These are phyloP conservation scores for Sebastes taczanowskii DNA, from an alignment of 2,797 vertebrate genomes.

Conservation along the genomic window DNA sequence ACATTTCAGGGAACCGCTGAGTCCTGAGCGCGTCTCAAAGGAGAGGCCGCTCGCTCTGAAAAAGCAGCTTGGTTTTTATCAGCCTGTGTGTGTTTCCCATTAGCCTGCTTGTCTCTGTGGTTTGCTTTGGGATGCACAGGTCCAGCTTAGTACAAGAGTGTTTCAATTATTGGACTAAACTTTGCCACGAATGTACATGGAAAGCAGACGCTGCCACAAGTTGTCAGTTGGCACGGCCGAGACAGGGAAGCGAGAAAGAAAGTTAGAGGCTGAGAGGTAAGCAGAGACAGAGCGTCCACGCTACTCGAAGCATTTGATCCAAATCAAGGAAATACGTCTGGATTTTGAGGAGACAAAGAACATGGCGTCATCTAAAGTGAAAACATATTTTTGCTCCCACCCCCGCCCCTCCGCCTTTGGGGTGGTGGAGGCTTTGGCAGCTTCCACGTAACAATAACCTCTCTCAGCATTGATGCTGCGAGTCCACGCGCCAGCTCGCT, in stretches of 20 bases:
- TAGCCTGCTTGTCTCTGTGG: conserved; percentile 75
- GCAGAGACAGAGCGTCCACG: conserved; percentile 46
- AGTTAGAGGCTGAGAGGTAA: conserved; percentile 22
- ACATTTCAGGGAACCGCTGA: conserved; percentile 71
- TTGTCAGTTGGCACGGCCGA: conserved; percentile 62
- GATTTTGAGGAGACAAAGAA: conserved; percentile 67
- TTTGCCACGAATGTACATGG: conserved; percentile 67
- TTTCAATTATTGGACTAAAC: conserved; percentile 70
- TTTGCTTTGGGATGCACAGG: conserved; percentile 71
- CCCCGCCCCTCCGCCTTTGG: conserved; percentile 45
- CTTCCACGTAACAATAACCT: conserved; percentile 66
- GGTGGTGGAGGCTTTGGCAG: conserved; percentile 73
- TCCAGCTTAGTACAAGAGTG: conserved; percentile 70
- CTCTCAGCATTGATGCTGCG: conserved; percentile 61
- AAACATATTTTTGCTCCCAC: conserved; percentile 71
- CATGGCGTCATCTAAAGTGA: conserved; percentile 73
- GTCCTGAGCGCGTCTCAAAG: conserved; percentile 57
- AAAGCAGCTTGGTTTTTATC: conserved; percentile 61
- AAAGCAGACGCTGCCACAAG: conserved; percentile 67
- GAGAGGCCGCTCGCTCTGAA: conserved; percentile 43
- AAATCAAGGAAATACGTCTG: conserved; percentile 65
- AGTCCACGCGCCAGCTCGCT: conserved; percentile 63
- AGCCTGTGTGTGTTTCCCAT: conserved; percentile 75
- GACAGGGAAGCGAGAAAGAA: conserved; percentile 15
- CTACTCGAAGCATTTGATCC: conserved; percentile 67